A percentile compares a stretch with the other conserved stretches of the same genome.
phyloP scores from a whole-genome alignment of 2,888 invertebrate genomes.

The Meloe dianella region DNA sequence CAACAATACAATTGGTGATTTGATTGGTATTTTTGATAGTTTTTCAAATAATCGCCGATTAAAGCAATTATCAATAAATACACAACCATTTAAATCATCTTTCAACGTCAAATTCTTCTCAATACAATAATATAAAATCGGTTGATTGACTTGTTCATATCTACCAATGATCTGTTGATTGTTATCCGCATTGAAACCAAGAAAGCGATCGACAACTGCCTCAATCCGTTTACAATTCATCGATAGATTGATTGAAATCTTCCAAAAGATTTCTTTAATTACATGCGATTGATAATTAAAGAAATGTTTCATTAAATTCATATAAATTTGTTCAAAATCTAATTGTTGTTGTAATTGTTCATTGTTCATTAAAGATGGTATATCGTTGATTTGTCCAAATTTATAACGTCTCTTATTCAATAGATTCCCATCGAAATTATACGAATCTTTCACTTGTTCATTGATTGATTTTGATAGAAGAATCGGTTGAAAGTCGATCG shows the following conservation, averaged over 20 bases:
- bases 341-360: slow-evolving; percentile 32
- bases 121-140: slow-evolving; percentile 45
- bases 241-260: slow-evolving; percentile 67
- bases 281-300: slow-evolving; percentile 45
- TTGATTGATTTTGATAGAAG: slow-evolving; percentile 60
- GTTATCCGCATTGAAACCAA: slow-evolving; percentile 29
- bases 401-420: slow-evolving; percentile 62
- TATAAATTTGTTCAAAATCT: slow-evolving; percentile 44
- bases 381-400: slow-evolving; percentile 51
- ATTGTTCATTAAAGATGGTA: slow-evolving; percentile 36
- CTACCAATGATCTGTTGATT: slow-evolving; percentile 40
- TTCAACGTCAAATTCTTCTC: slow-evolving; percentile 41
- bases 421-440: slow-evolving; percentile 59
- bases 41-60: slow-evolving; percentile 23
- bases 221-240: slow-evolving; percentile 48
- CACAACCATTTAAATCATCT: slow-evolving; percentile 50
- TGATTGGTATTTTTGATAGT: not conserved
- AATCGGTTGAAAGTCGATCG: slow-evolving; percentile 64
- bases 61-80: slow-evolving; percentile 52
- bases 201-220: slow-evolving; percentile 23
- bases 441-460: slow-evolving; percentile 59
- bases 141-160: slow-evolving; percentile 30
- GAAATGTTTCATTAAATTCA: slow-evolving; percentile 43
- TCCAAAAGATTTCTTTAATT: slow-evolving; percentile 63
- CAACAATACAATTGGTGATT: slow-evolving; percentile 61